Evolutionary conservation across 2,113 vertebrate genomes (phyloP).

Genomic region (Todiramphus saurophagus): DNA sequence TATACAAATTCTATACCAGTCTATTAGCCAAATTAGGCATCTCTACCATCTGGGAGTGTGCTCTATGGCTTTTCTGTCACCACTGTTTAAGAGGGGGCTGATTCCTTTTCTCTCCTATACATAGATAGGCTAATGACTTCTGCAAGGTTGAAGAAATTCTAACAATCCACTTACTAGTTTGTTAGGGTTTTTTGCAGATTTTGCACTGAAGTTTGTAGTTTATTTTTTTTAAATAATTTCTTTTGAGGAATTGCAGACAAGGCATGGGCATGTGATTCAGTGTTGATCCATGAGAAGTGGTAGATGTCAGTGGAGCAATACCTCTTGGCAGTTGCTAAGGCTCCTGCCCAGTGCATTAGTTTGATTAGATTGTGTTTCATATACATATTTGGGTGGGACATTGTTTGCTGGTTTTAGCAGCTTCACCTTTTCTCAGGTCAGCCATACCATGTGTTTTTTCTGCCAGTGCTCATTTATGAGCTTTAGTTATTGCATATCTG

Average conservation of each 20-base stretch:
- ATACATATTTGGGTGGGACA: background rate
- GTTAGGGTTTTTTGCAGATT: background rate
- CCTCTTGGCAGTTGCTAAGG: background rate
- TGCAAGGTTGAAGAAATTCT: background rate
- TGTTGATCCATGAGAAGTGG: background rate
- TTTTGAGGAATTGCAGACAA: background rate
- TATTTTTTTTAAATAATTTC: background rate
- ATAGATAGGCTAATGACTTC: background rate
- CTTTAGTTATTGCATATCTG: background rate
- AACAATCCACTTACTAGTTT: background rate
- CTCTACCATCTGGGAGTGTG: background rate
- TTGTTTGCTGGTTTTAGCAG: background rate
- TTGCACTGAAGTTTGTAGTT: background rate
- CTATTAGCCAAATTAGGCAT: background rate
- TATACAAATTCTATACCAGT: background rate
- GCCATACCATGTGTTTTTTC: accelerated
- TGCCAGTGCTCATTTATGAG: background rate
- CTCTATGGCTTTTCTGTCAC: conserved; percentile 13
- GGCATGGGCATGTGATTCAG: background rate
- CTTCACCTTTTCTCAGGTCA: background rate
- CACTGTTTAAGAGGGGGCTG: background rate
- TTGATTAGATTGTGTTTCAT: background rate
- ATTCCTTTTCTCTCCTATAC: background rate
- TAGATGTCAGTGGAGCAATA: background rate
- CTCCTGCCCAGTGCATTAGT: background rate